Evolutionary conservation across 1,140 invertebrate genomes (phyloP), one percentile per base, ranked within the genome.

Genomic region (Euwallacea similis): DNA sequence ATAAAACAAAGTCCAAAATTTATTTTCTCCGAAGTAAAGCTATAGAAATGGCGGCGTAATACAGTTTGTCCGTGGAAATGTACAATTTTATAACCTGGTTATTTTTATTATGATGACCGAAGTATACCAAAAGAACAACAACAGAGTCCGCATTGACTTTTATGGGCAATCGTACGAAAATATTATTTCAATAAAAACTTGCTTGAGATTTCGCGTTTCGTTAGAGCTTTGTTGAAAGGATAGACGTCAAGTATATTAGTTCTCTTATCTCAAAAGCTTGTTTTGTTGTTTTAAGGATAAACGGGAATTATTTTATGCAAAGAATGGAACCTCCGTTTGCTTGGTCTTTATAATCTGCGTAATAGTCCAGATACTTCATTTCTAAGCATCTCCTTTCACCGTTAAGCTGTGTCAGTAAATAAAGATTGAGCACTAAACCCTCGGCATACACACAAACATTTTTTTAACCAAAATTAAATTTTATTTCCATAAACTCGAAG

Each of bases 171-270:
- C 56, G 42, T 42, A 44, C 43, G 55, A 60, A 68, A 68, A 68
- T 60, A 60, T 44, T 68, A 68, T 68, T 68, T 68, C 66, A 68
- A 68, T 68, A 68, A 68, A 68, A 68, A 68, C 55, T 68, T 66
- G 55, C 50, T 58, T 10, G 56, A 42, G 66, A 68, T 60, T 68
- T 46, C 13, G 10, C 16, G 13, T 58, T 68, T 68, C 55, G 55
- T 68, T 60, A 60, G n/a, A 47, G 62, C 47, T 66, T 66, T 41
- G 64, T 60, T 11, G 16, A 53, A 66, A 16, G 42, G 41, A 66
- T 66, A 66, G 21, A 42, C 64, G 33, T 8, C 10, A 44, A 66
- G 50, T 66, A 66, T 66, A 66, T 66, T 54, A 66, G 15, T 66
- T 56, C 47, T 56, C 15, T 54, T 56, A n/a, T 42, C 43, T 21